Percentiles rank a stretch among this genome's conserved stretches.
Conservation (phyloP, 2,888 invertebrate genomes). For the Siphlonurus alternatus region DNA sequence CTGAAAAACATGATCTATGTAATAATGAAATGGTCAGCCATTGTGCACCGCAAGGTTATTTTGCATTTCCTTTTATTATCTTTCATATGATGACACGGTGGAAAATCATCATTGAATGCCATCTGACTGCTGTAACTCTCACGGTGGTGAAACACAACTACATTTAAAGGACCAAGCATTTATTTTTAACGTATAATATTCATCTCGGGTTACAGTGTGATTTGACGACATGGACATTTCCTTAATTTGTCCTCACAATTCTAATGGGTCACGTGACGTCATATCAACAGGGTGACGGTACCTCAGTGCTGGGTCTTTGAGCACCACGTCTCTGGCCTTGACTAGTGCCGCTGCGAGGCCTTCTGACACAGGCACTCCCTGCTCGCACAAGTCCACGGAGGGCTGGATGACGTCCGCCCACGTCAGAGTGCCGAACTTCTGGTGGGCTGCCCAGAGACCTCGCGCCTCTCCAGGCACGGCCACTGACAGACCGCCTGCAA, state of each 20-base stretch:
- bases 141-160: no score
- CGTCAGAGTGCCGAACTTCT: slow-evolving; percentile 24
- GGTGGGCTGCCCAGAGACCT: slow-evolving; percentile 28
- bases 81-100: no score
- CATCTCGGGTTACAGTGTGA: no score
- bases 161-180: no score
- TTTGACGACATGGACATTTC: neutral
- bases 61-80: no score
- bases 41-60: no score
- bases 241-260: neutral
- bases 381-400: slow-evolving; percentile 24
- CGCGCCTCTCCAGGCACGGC: slow-evolving; percentile 33
- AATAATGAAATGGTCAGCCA: no score
- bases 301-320: slow-evolving; percentile 16
- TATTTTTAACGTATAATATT: no score
- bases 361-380: slow-evolving; percentile 23
- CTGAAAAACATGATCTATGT: no score
- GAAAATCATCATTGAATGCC: no score
- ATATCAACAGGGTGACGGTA: slow-evolving; percentile 9
- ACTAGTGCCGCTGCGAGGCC: slow-evolving; percentile 16
- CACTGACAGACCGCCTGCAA: slow-evolving; percentile 25
- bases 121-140: no score
- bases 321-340: slow-evolving; percentile 12
- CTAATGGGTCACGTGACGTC: neutral
- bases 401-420: slow-evolving; percentile 30